Conservation (phyloP, 2,113 vertebrate species). For the Taurulus bubalis region DNA sequence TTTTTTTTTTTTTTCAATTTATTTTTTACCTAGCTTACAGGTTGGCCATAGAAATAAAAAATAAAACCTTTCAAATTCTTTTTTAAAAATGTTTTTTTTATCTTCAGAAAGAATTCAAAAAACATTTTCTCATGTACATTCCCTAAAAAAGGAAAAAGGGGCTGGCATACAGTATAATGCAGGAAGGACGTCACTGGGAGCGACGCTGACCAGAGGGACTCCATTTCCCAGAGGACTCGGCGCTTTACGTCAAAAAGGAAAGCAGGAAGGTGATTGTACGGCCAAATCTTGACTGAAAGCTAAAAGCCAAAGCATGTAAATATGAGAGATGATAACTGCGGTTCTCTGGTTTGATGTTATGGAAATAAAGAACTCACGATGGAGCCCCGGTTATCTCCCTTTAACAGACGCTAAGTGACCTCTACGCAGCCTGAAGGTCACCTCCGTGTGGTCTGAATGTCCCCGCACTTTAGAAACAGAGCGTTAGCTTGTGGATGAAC, state of each 20-base stretch:
- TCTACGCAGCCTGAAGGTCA: not conserved
- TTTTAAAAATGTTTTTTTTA: conserved; percentile 74
- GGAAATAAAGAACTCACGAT: not conserved
- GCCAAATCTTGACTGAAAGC: not conserved
- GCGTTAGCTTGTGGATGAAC: not conserved
- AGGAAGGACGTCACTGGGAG: conserved; percentile 46
- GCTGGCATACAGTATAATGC: conserved; percentile 56
- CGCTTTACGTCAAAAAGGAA: not conserved
- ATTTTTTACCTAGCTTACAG: conserved; percentile 61
- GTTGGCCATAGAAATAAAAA: conserved; percentile 77
- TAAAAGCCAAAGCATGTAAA: not conserved
- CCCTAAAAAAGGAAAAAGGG: conserved; percentile 61
- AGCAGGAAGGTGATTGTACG: not conserved
- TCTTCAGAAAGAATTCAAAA: conserved; percentile 61
- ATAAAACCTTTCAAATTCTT: conserved; percentile 68
- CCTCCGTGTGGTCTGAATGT: conserved; percentile 17
- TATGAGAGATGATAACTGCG: not conserved
- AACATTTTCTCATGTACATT: conserved; percentile 71
- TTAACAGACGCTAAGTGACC: no score
- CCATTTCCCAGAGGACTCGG: conserved; percentile 47
- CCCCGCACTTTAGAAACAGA: conserved; percentile 24
- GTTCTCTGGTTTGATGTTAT: not conserved
- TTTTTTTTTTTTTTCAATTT: conserved; percentile 45
- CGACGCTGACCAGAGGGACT: conserved; percentile 31
- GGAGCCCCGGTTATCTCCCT: not conserved